Base-by-base conservation (phyloP, 2,113 vertebrate genomes). In the Pogona vitticeps region DNA sequence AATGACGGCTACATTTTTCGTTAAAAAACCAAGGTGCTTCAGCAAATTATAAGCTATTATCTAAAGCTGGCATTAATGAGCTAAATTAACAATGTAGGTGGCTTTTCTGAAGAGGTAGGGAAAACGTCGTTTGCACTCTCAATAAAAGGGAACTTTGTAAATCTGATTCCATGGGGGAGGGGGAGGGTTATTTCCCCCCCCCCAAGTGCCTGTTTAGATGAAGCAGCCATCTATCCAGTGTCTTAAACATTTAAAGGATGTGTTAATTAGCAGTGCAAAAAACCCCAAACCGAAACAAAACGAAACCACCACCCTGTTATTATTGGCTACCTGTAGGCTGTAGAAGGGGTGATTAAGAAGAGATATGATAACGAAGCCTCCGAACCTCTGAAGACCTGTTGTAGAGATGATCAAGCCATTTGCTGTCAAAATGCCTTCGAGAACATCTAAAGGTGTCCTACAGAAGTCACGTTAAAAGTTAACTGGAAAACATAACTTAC, bases 1-100 rank as follows among this genome's bases (percentile, higher is more conserved):
- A 92, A 93, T 76, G 84, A 26, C 33, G 73, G 80, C 42, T 77
- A 72, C 33, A 71, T 84, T 75, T 88, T 68, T 80, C 83, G 68
- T 88, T 76, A 85, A n/a, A 79, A 65, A 80, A 65, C 6, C 13
- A 77, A 84, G 84, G 21, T 46, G 81, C 76, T 85, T 1, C 2
- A 33, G 36, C n/a, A 46, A 91, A 59, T 85, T 82, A 61, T 77
- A 63, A 65, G 40, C 1, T 77, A 80, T 52, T 86, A 78, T 70
- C 46, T 28, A 75, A 83, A 72, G 76, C 52, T 23, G 36, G 12
- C 82, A 88, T 83, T 82, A 40, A 83, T 88, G 76, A 76, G 59
- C 76, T 2, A 71, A 21, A 82, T 46, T 83, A 65, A 87, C 81
- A 18, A 72, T 38, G 21, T 15, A 65, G 14, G 5, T 80, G 85